Evolutionary conservation across 2,113 vertebrate species (phyloP), one percentile per base, ranked within the genome.

Genomic region (Ammospiza caudacuta): DNA sequence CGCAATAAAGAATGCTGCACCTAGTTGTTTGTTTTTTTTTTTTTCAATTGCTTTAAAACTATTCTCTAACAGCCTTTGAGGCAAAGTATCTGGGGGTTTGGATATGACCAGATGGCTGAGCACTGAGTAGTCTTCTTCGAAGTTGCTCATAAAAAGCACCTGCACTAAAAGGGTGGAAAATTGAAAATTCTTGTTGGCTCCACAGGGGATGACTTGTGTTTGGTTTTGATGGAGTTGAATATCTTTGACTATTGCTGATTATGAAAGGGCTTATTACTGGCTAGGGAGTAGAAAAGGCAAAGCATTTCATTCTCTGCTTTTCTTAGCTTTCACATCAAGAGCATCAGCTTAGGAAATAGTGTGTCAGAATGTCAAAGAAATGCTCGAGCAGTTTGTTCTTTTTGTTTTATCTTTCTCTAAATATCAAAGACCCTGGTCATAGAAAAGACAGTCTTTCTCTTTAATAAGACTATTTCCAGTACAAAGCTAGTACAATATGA

Each of bases 141-240:
- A 95, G 90, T 76, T 20, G 7, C 68, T 96, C 78, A 75, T 94
- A 83, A 91, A 96, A 92, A 94, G 95, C 83, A 96, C 92, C 95
- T 96, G 83, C 92, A 92, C 92, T 96, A 96, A 94, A 95, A 95
- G 90, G 78, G 88, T 93, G 58, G 94, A 91, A 96, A 97, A 97
- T 96, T 97, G 96, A 96, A 96, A 97, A 95, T 76, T 95, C 96
- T 92, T 97, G 96, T 96, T 94, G 72, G 49, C 94, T 95, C 96
- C 27, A 6, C 92, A 73, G 96, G 96, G 94, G 83, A 91, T 78
- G 88, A 43, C 78, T 97, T 70, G 54, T 94, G 61, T 95, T 96
- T 95, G 87, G 74, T 95, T 92, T 93, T 90, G 95, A 93, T 95
- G 94, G 77, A 97, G 64, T 75, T 63, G 73, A 97, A 75, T 92